phyloP scores from a whole-genome alignment of 2,888 invertebrate genomes.

The Parelbella ahira region DNA sequence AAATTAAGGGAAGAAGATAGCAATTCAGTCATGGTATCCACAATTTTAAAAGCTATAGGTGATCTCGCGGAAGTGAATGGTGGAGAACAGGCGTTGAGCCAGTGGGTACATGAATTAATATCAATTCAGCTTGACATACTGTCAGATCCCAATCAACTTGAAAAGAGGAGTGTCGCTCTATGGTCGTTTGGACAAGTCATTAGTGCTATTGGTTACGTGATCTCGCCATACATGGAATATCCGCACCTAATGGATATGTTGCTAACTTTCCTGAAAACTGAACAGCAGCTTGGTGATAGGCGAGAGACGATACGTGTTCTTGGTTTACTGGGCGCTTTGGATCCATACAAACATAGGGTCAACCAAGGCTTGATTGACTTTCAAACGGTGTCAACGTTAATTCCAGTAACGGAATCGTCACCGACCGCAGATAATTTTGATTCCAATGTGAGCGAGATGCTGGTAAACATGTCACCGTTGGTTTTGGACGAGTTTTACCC shows the following conservation, averaged over 20 bases:
- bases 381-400: slow-evolving; percentile 88
- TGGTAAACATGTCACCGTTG: slow-evolving; percentile 94
- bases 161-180: slow-evolving; percentile 95
- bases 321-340: slow-evolving; percentile 96
- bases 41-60: slow-evolving; percentile 95
- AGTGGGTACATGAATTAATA: slow-evolving; percentile 93
- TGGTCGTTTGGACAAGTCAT: slow-evolving; percentile 98
- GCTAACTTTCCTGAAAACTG: slow-evolving; percentile 96
- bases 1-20: slow-evolving; percentile 93
- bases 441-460: slow-evolving; percentile 92
- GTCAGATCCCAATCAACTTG: slow-evolving; percentile 95
- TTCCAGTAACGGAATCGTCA: slow-evolving; percentile 85
- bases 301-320: slow-evolving; percentile 96
- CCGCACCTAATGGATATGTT: slow-evolving; percentile 95
- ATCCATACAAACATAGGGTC: slow-evolving; percentile 98
- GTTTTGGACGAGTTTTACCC: slow-evolving; percentile 98
- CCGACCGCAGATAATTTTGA: slow-evolving; percentile 81
- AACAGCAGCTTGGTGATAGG: slow-evolving; percentile 92
- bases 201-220: slow-evolving; percentile 97
- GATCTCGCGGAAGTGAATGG: slow-evolving; percentile 96
- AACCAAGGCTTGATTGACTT: slow-evolving; percentile 95
- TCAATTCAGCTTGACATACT: slow-evolving; percentile 95
- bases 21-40: slow-evolving; percentile 94
- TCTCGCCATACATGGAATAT: slow-evolving; percentile 96
- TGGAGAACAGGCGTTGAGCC: slow-evolving; percentile 91